Conservation (phyloP, 2,113 vertebrate genomes). For the Aegotheles bennettii region DNA sequence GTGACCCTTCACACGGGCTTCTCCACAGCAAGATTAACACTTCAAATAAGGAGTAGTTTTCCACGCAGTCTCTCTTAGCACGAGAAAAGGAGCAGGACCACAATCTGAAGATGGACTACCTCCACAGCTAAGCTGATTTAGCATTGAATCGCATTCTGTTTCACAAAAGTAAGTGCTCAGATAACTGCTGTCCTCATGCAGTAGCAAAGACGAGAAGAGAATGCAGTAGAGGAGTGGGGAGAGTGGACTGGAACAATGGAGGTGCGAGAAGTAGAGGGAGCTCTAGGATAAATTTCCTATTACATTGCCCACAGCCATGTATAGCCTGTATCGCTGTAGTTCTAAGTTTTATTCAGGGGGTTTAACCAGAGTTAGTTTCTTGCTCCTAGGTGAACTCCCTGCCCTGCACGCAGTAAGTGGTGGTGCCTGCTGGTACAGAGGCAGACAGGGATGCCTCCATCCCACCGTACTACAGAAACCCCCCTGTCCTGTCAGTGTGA, state of each 20-base stretch:
- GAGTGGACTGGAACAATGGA: background rate
- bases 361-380: background rate
- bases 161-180: background rate
- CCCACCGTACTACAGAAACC: fast-evolving
- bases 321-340: fast-evolving
- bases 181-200: fast-evolving
- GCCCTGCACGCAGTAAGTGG: background rate
- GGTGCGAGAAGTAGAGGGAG: background rate
- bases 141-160: background rate
- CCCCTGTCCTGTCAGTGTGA: background rate
- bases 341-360: background rate
- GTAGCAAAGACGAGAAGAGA: background rate
- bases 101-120: background rate
- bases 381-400: background rate
- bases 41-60: fast-evolving
- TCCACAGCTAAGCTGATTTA: background rate
- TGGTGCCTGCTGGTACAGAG: background rate
- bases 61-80: background rate
- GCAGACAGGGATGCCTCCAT: background rate
- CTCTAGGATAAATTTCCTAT: background rate
- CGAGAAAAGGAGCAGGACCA: background rate
- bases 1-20: background rate
- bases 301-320: fast-evolving
- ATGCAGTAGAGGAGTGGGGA: background rate
- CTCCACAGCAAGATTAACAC: background rate